Base-by-base conservation (phyloP, 2,888 invertebrate species). In the Zygothrica quintamaculata region DNA sequence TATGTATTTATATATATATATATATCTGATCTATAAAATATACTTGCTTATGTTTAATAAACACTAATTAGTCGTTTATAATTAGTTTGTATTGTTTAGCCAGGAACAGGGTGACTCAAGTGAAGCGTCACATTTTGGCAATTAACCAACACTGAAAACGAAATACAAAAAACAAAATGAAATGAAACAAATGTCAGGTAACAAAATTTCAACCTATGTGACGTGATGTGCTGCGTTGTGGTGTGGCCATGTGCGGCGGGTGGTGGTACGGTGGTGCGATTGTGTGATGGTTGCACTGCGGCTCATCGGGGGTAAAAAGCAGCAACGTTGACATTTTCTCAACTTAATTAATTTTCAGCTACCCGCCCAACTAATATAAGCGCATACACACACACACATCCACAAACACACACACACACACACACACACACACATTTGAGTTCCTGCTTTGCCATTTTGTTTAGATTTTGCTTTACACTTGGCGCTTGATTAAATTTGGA, bases 291-390 rank as follows among this genome's bases (percentile, higher is more conserved):
- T 26, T 26, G n/a, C n/a, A n/a, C n/a, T 26, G n/a, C 6, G 37
- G 13, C 16, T 18, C 12, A 22, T 22, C 16, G 34, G 36, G 42
- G 18, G n/a, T n/a, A n/a, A 46, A 61, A 72, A 73, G 84, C 81
- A 65, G 76, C 82, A 43, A 58, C 73, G 85, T 80, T 84, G 79
- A 80, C 85, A 80, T 84, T 80, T 81, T 84, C 85, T 81, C 76
- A 78, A 81, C 79, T 84, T 80, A 84, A 80, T 80, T 80, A 80
- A 80, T 81, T 80, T 79, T 84, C 55, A 66, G 77, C 74, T 73
- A 60, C 77, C 74, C n/a, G n/a, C n/a, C 53, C 47, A 65, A 60
- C 81, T 74, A 77, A 70, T 69, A 60, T 52, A 70, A 46, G 52
- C 44, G 53, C 46, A 66, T 22, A 53, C 57, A 39, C 22, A 36